A percentile compares a stretch with the other conserved stretches of the same genome.
These are phyloP conservation scores for Calcarius ornatus DNA, from an alignment of 2,113 vertebrate species.

Conservation along the genomic window DNA sequence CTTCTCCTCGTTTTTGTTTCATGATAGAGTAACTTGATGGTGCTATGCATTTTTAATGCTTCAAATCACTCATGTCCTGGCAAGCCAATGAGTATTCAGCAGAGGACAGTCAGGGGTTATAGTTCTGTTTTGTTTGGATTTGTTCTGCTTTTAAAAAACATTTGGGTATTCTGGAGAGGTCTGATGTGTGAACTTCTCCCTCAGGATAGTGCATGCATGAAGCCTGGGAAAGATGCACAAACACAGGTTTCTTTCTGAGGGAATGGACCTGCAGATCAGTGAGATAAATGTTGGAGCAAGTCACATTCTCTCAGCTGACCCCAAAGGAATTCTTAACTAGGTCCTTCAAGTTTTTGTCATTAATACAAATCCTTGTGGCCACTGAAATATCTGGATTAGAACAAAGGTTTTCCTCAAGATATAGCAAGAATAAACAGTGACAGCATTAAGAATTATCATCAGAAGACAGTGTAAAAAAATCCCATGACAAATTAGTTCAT, in stretches of 20 bases:
- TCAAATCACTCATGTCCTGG: neutral
- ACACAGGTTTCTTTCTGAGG: neutral
- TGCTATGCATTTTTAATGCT: neutral
- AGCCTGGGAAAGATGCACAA: neutral
- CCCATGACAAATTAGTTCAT: neutral
- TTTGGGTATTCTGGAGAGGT: neutral
- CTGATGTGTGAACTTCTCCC: neutral
- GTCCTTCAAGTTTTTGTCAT: neutral
- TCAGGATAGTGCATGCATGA: neutral
- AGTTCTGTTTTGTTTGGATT: neutral
- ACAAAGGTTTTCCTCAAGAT: neutral
- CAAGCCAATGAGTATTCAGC: neutral
- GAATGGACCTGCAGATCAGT: neutral
- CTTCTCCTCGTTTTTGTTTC: neutral
- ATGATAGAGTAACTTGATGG: neutral
- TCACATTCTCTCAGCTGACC: neutral
- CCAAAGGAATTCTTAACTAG: neutral
- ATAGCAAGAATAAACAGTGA: neutral
- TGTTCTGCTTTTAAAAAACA: neutral
- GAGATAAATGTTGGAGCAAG: neutral
- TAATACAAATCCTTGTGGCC: neutral
- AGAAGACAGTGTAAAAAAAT: neutral
- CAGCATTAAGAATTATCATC: neutral
- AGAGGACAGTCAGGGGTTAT: neutral
- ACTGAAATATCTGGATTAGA: neutral